Evolutionary conservation across 2,113 vertebrate genomes (phyloP).

Genomic region (Oncorhynchus mykiss): DNA sequence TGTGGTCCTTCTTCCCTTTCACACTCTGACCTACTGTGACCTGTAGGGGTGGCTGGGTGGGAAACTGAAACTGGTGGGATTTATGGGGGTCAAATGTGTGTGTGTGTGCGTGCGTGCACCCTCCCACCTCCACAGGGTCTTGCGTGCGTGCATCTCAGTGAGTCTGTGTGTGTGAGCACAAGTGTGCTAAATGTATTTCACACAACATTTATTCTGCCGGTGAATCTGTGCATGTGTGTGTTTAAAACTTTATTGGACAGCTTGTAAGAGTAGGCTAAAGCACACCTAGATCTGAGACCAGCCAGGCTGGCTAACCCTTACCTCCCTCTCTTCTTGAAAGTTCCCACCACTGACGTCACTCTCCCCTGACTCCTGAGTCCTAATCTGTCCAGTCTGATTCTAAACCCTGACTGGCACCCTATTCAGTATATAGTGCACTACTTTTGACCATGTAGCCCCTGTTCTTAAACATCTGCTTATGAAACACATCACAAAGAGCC

Average conservation of each 20-base stretch:
- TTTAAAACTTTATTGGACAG: neutral
- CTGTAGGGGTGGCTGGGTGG: neutral
- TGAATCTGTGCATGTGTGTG: neutral
- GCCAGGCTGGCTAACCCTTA: too few relatives aligned
- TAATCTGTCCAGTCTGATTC: constrained; percentile 19
- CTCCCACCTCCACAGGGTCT: too few relatives aligned
- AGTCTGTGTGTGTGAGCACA: constrained; percentile 6
- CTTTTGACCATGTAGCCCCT: too few relatives aligned
- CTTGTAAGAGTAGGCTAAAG: too few relatives aligned
- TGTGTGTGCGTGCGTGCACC: neutral
- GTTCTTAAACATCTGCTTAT: constrained; percentile 15
- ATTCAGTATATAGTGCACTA: constrained; percentile 43
- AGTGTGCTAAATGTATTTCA: neutral
- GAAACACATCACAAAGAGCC: constrained; percentile 28
- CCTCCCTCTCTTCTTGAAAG: constrained; percentile 4
- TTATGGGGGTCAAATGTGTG: neutral
- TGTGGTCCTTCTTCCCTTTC: constrained; percentile 13
- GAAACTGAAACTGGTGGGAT: neutral
- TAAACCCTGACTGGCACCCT: constrained; percentile 22
- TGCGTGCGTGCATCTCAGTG: neutral
- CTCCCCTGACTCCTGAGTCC: constrained; percentile 18
- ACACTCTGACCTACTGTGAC: constrained; percentile 35
- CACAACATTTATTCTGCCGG: neutral
- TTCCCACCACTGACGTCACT: constrained; percentile 21
- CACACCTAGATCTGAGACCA: too few relatives aligned